Conservation (phyloP, 2,888 invertebrate genomes). For the Drosophila koepferae region DNA sequence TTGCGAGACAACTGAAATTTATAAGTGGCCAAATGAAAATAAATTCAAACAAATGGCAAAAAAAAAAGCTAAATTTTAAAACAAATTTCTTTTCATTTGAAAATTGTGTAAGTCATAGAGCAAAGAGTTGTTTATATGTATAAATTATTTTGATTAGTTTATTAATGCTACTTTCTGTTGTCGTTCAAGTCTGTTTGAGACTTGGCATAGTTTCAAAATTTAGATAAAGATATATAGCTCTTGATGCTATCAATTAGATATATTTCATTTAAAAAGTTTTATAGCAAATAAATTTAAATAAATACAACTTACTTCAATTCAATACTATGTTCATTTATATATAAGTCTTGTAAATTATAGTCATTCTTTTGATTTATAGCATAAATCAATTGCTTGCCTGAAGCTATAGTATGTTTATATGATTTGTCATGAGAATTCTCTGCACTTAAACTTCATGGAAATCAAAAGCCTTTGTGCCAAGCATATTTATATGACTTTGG, state of each 20-base stretch:
- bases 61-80: background rate
- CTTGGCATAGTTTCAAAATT: background rate
- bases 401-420: too few relatives aligned
- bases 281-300: too few relatives aligned
- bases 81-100: background rate
- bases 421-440: too few relatives aligned
- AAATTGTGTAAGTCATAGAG: background rate
- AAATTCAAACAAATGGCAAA: conserved; percentile 24
- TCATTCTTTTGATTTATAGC: background rate
- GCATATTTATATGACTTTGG: too few relatives aligned
- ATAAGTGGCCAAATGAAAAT: conserved; percentile 30
- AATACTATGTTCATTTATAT: too few relatives aligned
- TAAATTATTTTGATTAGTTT: conserved; percentile 1
- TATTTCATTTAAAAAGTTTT: too few relatives aligned
- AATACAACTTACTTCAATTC: too few relatives aligned
- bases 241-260: background rate
- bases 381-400: background rate
- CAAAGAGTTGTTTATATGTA: background rate
- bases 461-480: too few relatives aligned
- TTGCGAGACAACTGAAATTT: conserved; percentile 58
- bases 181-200: background rate
- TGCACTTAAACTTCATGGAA: too few relatives aligned
- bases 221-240: background rate
- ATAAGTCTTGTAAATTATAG: background rate
- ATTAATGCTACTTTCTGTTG: background rate